phyloP scores from a whole-genome alignment of 2,888 invertebrate species.

The Polymixis flavicincta region DNA sequence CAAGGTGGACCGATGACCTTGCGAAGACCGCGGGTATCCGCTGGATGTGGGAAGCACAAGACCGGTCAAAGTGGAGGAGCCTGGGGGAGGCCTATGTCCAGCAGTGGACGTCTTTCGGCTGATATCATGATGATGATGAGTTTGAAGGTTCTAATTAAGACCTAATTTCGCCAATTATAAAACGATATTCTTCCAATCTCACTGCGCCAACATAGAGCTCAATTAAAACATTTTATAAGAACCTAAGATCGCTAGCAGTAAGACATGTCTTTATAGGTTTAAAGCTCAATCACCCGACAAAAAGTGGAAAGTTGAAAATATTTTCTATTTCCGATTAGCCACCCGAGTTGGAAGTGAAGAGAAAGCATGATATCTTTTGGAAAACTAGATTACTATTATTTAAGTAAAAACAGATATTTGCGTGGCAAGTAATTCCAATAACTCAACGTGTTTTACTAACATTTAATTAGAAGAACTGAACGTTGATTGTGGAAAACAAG shows the following conservation, averaged over 20 bases:
- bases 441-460: not conserved
- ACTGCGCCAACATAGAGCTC: too few relatives aligned
- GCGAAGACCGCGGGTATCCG: too few relatives aligned
- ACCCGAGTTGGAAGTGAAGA: slow-evolving; percentile 52
- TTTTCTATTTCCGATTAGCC: slow-evolving; percentile 68
- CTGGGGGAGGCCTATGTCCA: too few relatives aligned
- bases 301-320: slow-evolving; percentile 67
- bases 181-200: not conserved
- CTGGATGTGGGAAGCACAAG: too few relatives aligned
- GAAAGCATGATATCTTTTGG: slow-evolving; percentile 56
- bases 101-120: too few relatives aligned
- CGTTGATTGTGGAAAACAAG: not conserved
- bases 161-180: not conserved
- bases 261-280: slow-evolving; percentile 35
- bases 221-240: not conserved
- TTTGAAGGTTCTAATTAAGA: not conserved
- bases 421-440: not conserved
- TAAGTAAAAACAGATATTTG: not conserved
- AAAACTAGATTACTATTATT: slow-evolving; percentile 50
- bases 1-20: too few relatives aligned
- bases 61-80: too few relatives aligned
- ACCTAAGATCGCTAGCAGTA: slow-evolving; percentile 25
- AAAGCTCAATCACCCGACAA: slow-evolving; percentile 59
- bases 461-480: not conserved
- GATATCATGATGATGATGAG: too few relatives aligned